Base-by-base conservation (phyloP, 2,888 invertebrate species). In the Rhogogaster chlorosoma region DNA sequence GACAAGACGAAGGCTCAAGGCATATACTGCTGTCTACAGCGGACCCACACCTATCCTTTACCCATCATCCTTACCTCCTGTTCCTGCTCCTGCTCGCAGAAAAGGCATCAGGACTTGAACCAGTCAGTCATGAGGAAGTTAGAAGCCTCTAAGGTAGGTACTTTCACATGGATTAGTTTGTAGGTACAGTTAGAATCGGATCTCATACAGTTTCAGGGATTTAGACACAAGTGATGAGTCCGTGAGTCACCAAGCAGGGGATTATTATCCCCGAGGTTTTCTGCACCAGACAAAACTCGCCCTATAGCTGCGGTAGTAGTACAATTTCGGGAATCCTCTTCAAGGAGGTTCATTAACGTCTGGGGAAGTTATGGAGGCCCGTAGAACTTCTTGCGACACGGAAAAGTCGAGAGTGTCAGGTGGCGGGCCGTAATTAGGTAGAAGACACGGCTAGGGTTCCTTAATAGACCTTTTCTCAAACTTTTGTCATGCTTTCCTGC, bases 331-430 rank as follows among this genome's bases (percentile, higher is more conserved):
- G 57, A 80, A 80, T 80, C 57, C 57, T 61, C 36, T 80, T 61
- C 38, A 22, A 80, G 61, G 36, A n/a, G 57, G 57, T 61, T 80
- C 80, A 57, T 80, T 80, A 80, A 61, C 57, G 61, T 80, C 57
- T 22, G 67, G 67, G 80, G 61, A 80, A 80, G 80, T 80, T 57
- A 38, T 38, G 61, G 61, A 61, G 80, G 22, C 80, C 57, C 80
- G 61, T 80, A 61, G 36, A 80, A 80, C 80, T 80, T 80, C 57
- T 80, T 80, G 36, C 80, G 38, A 57, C 57, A 38, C 38, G 22
- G 80, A 80, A 61, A 80, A 80, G 38, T 80, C 49, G 80, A 22
- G 80, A 80, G 80, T 80, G 61, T 80, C 80, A 80, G 80, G 80
- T 80, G 80, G 57, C 61, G 57, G 49, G 22, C 29, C 36, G 61